A percentile compares a stretch with the other conserved stretches of the same genome.
Conservation (phyloP, 2,797 vertebrate genomes). For the Pantherophis vulpinus region DNA sequence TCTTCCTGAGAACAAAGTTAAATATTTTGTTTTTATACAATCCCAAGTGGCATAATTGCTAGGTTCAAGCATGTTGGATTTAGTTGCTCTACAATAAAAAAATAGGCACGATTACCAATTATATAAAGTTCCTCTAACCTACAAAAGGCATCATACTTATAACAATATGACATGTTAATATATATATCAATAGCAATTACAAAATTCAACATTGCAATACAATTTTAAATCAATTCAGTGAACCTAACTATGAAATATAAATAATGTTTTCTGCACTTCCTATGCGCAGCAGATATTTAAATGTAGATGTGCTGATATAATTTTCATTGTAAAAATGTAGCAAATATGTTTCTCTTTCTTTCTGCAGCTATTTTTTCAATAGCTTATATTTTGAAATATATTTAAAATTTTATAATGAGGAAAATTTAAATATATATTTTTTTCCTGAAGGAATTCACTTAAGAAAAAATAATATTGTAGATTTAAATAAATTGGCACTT, state of each 20-base stretch:
- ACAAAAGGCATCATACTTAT: neutral
- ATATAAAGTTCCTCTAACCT: neutral
- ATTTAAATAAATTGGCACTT: constrained; percentile 28
- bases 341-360: too few species aligned
- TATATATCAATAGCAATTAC: neutral
- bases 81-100: neutral
- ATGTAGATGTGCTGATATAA: too few species aligned
- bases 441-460: neutral
- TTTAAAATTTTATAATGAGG: neutral
- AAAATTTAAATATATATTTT: neutral
- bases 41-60: neutral
- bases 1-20: neutral
- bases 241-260: too few species aligned
- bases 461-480: constrained; percentile 26
- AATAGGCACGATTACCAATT: neutral
- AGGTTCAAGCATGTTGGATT: neutral
- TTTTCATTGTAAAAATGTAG: neutral
- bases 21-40: neutral
- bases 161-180: neutral
- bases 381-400: neutral
- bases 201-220: neutral
- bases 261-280: too few species aligned
- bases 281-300: neutral
- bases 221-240: neutral
- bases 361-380: constrained; percentile 1